Conservation (phyloP, 1,140 invertebrate genomes). For the Leguminivora glycinivorella region DNA sequence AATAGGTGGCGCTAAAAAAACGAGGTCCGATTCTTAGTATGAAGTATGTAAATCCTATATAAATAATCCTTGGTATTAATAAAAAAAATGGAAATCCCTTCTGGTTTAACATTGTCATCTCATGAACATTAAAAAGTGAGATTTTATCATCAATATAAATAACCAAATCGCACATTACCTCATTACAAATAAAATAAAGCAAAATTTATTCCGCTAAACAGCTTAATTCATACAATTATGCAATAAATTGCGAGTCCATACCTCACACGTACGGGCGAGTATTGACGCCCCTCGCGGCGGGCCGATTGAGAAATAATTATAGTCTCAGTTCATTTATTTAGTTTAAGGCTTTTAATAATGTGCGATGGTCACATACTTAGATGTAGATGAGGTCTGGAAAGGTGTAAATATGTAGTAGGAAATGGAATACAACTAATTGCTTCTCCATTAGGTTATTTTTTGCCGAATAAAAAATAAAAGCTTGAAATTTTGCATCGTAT, state of each 20-base stretch:
- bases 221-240: conserved; percentile 24
- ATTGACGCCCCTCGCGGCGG: conserved; percentile 13
- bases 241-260: conserved; percentile 24
- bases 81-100: not conserved
- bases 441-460: too few species aligned
- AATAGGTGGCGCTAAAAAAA: too few species aligned
- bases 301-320: conserved; percentile 15
- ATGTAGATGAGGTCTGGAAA: too few species aligned
- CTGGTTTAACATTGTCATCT: too few species aligned
- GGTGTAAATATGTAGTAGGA: too few species aligned
- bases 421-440: not conserved
- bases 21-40: too few species aligned
- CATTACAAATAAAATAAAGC: not conserved
- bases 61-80: too few species aligned
- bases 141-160: not conserved
- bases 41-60: too few species aligned
- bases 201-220: not conserved
- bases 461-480: too few species aligned
- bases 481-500: too few species aligned
- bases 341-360: conserved; percentile 1
- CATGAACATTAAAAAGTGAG: not conserved
- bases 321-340: conserved; percentile 13
- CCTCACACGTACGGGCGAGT: conserved; percentile 7
- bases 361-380: not conserved
- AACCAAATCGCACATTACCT: not conserved